Evolutionary conservation across 2,113 vertebrate species (phyloP), one percentile per base, ranked within the genome.

Genomic region (Psittacara wagleri): DNA sequence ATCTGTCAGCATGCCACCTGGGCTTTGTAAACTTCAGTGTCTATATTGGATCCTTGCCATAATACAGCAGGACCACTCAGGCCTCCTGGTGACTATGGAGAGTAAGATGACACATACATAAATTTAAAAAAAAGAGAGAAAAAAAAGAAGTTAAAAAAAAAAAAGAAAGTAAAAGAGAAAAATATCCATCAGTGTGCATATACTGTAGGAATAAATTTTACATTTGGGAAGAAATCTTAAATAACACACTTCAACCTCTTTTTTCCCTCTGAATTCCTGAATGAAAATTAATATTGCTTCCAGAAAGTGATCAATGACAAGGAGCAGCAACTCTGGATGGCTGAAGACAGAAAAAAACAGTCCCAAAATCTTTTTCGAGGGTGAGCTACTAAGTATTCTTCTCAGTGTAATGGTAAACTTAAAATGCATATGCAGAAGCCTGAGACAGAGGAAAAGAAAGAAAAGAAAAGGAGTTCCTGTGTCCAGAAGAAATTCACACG

Each of bases 1-100:
- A 83, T 91, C 82, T 83, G 54, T 86, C 72, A 90, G 11, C 12
- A 9, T 61, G 64, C 75, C 79, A 95, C 82, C 75, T 90, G 85
- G 85, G 72, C 48, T 95, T 96, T 94, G 72, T 93, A 96, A 95
- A 91, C 83, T 70, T 83, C 72, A 83, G 17, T 2, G 2, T 43
- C 48, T 75, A 3, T 43, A 17, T 29, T 94, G 69, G 77, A 84
- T 68, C 43, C 13, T 57, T 87, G 74, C 73, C 80, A 92, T 62
- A 91, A 72, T 82, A 59, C 64, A 87, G 29, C 43, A 86, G 61
- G 35, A 68, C 39, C 7, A n/a, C 31, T 48, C 52, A 73, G 6
- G 7, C 14, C 2, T 86, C 28, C 37, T 92, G 14, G 17, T 62
- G 23, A 61, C 18, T 54, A 28, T n/a, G 8, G 6, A 5, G 3